phyloP scores from a whole-genome alignment of 2,888 invertebrate species.

The Palloptera scutellata region DNA sequence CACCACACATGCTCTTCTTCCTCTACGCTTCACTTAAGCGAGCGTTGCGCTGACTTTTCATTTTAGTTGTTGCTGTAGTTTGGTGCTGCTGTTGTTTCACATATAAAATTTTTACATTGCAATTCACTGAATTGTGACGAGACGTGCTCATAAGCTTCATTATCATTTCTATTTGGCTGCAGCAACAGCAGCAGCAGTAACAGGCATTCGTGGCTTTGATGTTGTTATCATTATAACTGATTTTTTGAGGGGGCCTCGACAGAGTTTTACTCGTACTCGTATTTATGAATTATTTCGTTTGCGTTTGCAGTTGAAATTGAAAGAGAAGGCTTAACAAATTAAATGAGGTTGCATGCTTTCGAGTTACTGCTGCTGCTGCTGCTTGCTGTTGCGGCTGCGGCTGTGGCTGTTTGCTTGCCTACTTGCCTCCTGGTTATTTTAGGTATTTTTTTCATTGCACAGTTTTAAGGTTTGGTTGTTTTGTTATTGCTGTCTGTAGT shows the following conservation, averaged over 20 bases:
- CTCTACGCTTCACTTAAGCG: background rate
- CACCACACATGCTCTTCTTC: background rate
- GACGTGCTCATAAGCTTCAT: slow-evolving; percentile 12
- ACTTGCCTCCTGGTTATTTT: too few species aligned
- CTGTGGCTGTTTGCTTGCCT: too few species aligned
- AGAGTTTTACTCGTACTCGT: too few species aligned
- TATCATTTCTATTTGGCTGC: slow-evolving; percentile 14
- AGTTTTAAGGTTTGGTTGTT: background rate
- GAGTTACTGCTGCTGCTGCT: background rate
- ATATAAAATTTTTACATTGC: background rate
- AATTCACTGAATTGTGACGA: slow-evolving; percentile 23
- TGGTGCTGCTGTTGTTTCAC: slow-evolving; percentile 5
- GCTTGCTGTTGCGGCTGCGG: background rate
- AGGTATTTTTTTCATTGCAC: background rate
- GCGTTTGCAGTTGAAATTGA: background rate
- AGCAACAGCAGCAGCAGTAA: slow-evolving; percentile 8
- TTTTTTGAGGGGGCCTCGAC: slow-evolving; percentile 5
- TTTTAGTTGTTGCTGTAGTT: background rate
- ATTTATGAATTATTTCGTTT: too few species aligned
- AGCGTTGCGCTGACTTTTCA: slow-evolving; percentile 10
- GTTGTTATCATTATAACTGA: slow-evolving; percentile 26
- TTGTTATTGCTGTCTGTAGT: slow-evolving; percentile 8
- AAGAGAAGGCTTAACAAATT: background rate
- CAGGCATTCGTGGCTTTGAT: slow-evolving; percentile 4
- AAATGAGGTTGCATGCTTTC: slow-evolving; percentile 2